phyloP scores from a whole-genome alignment of 2,113 vertebrate genomes.

The Ceyx melanurus region DNA sequence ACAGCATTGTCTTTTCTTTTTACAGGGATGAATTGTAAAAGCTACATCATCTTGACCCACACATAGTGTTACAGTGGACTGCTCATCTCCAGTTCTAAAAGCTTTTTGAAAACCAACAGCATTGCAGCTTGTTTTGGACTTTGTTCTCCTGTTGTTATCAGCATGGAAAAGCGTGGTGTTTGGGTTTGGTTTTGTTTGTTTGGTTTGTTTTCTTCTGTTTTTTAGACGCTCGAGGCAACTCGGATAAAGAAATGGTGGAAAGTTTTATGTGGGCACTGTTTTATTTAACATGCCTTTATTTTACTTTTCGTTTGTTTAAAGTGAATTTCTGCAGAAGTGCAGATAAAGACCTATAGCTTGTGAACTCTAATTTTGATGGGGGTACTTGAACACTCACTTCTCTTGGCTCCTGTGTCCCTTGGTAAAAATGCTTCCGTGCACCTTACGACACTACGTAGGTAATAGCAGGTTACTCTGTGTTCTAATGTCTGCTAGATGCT shows the following conservation, averaged over 20 bases:
- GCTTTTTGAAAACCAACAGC: slow-evolving; percentile 83
- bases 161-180: slow-evolving; percentile 81
- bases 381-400: slow-evolving; percentile 71
- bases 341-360: slow-evolving; percentile 57
- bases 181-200: slow-evolving; percentile 19
- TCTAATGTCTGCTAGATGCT: slow-evolving; percentile 79
- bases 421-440: slow-evolving; percentile 76
- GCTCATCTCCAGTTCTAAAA: slow-evolving; percentile 82
- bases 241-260: slow-evolving; percentile 63
- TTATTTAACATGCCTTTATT: slow-evolving; percentile 76
- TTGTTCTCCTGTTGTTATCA: slow-evolving; percentile 78
- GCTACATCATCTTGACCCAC: slow-evolving; percentile 76
- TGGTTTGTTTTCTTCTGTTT: background rate
- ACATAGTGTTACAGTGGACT: slow-evolving; percentile 78
- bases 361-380: slow-evolving; percentile 61
- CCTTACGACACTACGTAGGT: slow-evolving; percentile 73
- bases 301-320: slow-evolving; percentile 71
- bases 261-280: slow-evolving; percentile 69
- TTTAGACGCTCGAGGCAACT: slow-evolving; percentile 73
- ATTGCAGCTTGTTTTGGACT: slow-evolving; percentile 85
- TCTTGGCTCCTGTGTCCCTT: slow-evolving; percentile 69
- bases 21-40: slow-evolving; percentile 97
- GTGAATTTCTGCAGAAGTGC: slow-evolving; percentile 67
- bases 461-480: slow-evolving; percentile 75
- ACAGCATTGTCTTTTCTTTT: slow-evolving; percentile 68